Evolutionary conservation across 2,888 invertebrate genomes (phyloP).

Genomic region (Cacoxenus indagator): DNA sequence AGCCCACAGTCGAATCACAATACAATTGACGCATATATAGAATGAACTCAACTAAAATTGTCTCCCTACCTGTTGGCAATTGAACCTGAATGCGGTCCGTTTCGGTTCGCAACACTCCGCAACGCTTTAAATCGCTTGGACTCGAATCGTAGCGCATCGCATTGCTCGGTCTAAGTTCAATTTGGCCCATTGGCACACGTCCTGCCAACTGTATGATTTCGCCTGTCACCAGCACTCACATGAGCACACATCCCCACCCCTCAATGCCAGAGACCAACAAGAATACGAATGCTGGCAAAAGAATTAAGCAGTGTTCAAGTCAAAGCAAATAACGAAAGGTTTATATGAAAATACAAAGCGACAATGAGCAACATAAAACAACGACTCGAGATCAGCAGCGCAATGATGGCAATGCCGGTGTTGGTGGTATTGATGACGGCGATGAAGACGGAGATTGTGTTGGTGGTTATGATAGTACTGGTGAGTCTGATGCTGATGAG

Average conservation of each 20-base stretch:
- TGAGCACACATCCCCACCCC: neutral
- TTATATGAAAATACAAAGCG: constrained; percentile 25
- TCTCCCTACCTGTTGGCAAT: constrained; percentile 54
- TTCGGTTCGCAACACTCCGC: constrained; percentile 36
- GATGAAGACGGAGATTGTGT: neutral
- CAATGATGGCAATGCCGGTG: neutral
- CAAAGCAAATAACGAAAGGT: constrained; percentile 21
- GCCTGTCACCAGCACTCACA: constrained; percentile 11
- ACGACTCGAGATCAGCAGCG: neutral
- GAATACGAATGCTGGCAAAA: neutral
- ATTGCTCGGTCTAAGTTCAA: neutral
- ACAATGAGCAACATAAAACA: constrained; percentile 25
- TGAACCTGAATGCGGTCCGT: constrained; percentile 50
- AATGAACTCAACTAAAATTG: constrained; percentile 16
- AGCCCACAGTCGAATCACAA: neutral
- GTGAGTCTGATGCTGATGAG: neutral
- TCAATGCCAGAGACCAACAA: neutral
- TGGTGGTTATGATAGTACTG: neutral
- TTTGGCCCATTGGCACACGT: constrained; percentile 16
- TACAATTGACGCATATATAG: constrained; percentile 18
- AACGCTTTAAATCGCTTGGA: neutral
- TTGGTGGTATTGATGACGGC: neutral
- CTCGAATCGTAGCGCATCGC: neutral
- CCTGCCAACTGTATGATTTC: constrained; percentile 18
- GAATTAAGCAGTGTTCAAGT: constrained; percentile 26